phyloP scores from a whole-genome alignment of 2,797 vertebrate species.

The Sparidentex hasta region DNA sequence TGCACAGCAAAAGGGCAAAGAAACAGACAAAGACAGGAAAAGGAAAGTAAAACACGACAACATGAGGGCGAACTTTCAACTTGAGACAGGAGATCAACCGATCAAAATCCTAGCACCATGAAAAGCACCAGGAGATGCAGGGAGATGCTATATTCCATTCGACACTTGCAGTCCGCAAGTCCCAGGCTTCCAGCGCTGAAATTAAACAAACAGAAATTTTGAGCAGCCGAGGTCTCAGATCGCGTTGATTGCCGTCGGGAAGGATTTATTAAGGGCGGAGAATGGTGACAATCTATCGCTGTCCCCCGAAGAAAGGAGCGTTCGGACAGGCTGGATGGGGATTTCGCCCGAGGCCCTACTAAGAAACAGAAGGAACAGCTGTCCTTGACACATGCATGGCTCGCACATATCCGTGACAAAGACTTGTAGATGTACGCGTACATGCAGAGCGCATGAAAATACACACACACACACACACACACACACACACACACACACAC shows the following conservation, averaged over 20 bases:
- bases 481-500: not conserved
- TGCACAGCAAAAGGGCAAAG: too few species aligned
- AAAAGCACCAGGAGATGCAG: too few species aligned
- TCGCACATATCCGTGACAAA: conserved; percentile 44
- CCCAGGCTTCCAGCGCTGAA: conserved; percentile 36
- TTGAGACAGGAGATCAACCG: too few species aligned
- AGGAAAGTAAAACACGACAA: too few species aligned
- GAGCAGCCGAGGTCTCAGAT: conserved; percentile 42
- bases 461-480: not conserved
- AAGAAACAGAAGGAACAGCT: conserved; percentile 73
- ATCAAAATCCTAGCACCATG: too few species aligned
- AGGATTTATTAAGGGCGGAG: conserved; percentile 58
- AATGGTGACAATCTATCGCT: conserved; percentile 47
- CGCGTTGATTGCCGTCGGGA: conserved; percentile 50
- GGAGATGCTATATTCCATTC: conserved; percentile 23
- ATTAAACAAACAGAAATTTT: conserved; percentile 53
- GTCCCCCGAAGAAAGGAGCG: conserved; percentile 57
- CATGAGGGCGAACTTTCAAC: too few species aligned
- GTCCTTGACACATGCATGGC: conserved; percentile 73
- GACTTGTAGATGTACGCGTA: conserved; percentile 10
- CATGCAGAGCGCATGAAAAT: conserved; percentile 14
- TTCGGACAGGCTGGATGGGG: conserved; percentile 64
- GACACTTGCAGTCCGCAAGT: conserved; percentile 19
- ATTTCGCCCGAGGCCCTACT: conserved; percentile 60
- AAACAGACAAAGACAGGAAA: too few species aligned